These are phyloP conservation scores for Phrynosoma platyrhinos DNA, from an alignment of 2,113 vertebrate genomes.

Conservation along the genomic window DNA sequence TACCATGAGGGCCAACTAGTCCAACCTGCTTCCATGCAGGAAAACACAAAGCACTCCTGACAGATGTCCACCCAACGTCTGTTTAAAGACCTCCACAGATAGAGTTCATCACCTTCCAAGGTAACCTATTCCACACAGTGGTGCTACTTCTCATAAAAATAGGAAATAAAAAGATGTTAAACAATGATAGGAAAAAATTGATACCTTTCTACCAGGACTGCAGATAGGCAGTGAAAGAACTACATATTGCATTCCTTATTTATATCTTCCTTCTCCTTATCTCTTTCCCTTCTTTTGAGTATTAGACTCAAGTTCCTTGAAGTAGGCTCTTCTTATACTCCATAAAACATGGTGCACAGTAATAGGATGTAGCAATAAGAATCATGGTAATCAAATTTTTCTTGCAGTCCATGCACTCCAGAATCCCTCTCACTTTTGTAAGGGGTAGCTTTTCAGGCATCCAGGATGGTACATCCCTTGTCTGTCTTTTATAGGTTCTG, in stretches of 20 bases:
- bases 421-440: neutral
- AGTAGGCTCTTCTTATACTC: neutral
- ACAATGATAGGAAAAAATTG: too few species aligned
- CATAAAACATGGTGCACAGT: neutral
- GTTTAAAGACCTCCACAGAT: too few species aligned
- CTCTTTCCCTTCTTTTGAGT: neutral
- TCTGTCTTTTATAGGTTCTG: slow-evolving; percentile 77
- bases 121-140: too few species aligned
- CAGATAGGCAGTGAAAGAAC: neutral
- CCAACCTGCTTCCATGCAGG: too few species aligned
- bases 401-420: neutral
- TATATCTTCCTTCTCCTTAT: too few species aligned
- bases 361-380: neutral
- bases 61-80: too few species aligned
- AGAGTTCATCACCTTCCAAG: too few species aligned
- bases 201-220: neutral
- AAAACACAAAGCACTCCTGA: too few species aligned
- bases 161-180: too few species aligned
- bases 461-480: neutral
- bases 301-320: neutral
- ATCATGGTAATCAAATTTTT: neutral
- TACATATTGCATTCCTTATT: neutral
- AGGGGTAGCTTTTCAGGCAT: too few species aligned
- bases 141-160: too few species aligned
- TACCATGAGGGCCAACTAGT: too few species aligned